These are phyloP conservation scores for Sebastes schlegelii DNA, from an alignment of 2,113 vertebrate species.

Conservation along the genomic window DNA sequence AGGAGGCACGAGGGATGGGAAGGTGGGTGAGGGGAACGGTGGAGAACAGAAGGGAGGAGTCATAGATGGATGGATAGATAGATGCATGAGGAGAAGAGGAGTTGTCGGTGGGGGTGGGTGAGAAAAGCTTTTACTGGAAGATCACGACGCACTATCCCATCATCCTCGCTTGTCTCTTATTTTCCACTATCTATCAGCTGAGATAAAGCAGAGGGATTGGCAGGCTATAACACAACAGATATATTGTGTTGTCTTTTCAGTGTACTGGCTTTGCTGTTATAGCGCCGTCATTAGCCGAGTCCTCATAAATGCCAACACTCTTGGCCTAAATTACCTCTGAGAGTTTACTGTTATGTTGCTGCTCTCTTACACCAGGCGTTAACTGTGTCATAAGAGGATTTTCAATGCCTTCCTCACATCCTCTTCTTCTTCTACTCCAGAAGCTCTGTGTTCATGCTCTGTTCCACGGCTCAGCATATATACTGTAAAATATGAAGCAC, in stretches of 20 bases:
- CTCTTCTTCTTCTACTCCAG: neutral
- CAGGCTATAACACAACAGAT: neutral
- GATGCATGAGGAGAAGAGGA: neutral
- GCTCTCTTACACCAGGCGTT: constrained; percentile 19
- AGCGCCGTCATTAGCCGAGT: constrained; percentile 34
- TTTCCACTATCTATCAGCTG: neutral
- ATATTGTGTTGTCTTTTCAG: neutral
- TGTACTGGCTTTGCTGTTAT: constrained; percentile 3
- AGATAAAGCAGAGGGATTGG: neutral
- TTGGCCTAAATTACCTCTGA: constrained; percentile 39
- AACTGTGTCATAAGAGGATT: constrained; percentile 45
- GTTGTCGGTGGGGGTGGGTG: neutral
- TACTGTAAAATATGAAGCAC: constrained; percentile 55
- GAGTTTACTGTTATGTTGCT: constrained; percentile 19
- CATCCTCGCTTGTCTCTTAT: constrained; percentile 34
- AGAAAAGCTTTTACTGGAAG: constrained; percentile 24
- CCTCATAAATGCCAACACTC: constrained; percentile 39
- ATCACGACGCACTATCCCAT: constrained; percentile 16
- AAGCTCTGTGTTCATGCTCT: constrained; percentile 31
- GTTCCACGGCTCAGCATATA: constrained; percentile 60
- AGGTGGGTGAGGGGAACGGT: neutral
- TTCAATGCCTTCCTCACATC: neutral
- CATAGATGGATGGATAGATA: neutral
- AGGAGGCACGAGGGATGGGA: neutral
- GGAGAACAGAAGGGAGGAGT: neutral